phyloP scores from a whole-genome alignment of 2,888 invertebrate species.

The Caenorhabditis sp. region DNA sequence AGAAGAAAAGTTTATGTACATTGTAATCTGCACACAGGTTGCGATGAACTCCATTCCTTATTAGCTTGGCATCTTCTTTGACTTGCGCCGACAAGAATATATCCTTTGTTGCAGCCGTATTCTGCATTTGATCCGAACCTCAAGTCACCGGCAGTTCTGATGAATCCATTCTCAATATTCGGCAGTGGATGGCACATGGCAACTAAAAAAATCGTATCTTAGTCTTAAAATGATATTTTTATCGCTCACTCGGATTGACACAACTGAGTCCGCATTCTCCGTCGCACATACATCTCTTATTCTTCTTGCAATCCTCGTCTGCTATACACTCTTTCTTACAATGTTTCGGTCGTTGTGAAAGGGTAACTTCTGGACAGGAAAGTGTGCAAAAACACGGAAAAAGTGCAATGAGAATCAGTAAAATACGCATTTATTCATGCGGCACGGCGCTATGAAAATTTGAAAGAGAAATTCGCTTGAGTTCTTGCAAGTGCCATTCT shows the following conservation, averaged over 20 bases:
- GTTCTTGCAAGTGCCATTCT: slow-evolving; percentile 56
- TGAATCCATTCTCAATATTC: slow-evolving; percentile 82
- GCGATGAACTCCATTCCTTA: slow-evolving; percentile 84
- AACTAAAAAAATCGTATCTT: slow-evolving; percentile 77
- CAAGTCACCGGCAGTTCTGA: slow-evolving; percentile 83
- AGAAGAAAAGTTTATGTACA: too few relatives aligned
- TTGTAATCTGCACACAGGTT: slow-evolving; percentile 83
- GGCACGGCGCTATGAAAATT: slow-evolving; percentile 41
- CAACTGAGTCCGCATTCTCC: slow-evolving; percentile 96
- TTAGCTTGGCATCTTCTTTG: slow-evolving; percentile 85
- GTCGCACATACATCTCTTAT: slow-evolving; percentile 93
- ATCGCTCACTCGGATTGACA: slow-evolving; percentile 92
- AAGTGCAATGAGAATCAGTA: slow-evolving; percentile 14
- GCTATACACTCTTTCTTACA: slow-evolving; percentile 87
- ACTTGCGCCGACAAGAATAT: slow-evolving; percentile 83
- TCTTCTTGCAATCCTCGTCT: slow-evolving; percentile 95
- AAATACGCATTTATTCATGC: slow-evolving; percentile 54
- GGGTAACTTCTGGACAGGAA: slow-evolving; percentile 55
- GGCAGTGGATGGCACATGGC: slow-evolving; percentile 82
- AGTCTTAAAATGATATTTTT: background rate
- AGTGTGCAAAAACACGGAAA: slow-evolving; percentile 11
- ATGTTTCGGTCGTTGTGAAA: slow-evolving; percentile 61
- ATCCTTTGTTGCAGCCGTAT: slow-evolving; percentile 84
- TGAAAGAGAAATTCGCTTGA: slow-evolving; percentile 51
- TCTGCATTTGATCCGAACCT: slow-evolving; percentile 82